These are phyloP conservation scores for Oxytorus armatus DNA, from an alignment of 2,888 invertebrate genomes.

Conservation along the genomic window DNA sequence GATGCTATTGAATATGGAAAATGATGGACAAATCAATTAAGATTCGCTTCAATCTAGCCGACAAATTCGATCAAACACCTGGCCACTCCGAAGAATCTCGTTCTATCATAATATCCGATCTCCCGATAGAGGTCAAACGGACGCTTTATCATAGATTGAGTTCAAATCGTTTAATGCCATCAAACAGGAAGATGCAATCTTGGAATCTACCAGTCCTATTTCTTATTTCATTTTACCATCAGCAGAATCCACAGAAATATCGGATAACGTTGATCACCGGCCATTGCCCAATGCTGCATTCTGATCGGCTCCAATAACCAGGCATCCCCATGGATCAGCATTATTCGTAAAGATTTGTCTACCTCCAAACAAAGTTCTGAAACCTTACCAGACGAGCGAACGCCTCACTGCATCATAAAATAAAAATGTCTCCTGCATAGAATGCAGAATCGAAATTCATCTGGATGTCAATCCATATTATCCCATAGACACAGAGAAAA, in stretches of 20 bases:
- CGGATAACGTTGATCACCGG: conserved; percentile 23
- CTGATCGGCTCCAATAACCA: conserved; percentile 8
- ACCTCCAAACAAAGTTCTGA: neutral
- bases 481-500: no score
- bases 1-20: conserved; percentile 39
- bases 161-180: conserved; percentile 39
- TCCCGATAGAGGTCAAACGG: conserved; percentile 27
- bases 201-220: conserved; percentile 32
- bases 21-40: conserved; percentile 51
- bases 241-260: conserved; percentile 22
- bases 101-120: conserved; percentile 54
- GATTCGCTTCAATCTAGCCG: conserved; percentile 30
- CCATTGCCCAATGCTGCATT: conserved; percentile 23
- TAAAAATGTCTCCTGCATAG: neutral
- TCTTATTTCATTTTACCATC: conserved; percentile 45
- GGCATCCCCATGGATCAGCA: conserved; percentile 1
- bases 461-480: no score
- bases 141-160: conserved; percentile 45
- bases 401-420: neutral
- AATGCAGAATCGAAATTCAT: no score
- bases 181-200: conserved; percentile 26
- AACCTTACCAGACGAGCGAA: no score
- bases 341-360: conserved; percentile 19
- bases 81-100: conserved; percentile 52
- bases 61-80: conserved; percentile 40